Evolutionary conservation across 30 jellyfish, hydroid and myxozoan species (phyloP).

Genomic region (Clytia hemisphaerica): DNA sequence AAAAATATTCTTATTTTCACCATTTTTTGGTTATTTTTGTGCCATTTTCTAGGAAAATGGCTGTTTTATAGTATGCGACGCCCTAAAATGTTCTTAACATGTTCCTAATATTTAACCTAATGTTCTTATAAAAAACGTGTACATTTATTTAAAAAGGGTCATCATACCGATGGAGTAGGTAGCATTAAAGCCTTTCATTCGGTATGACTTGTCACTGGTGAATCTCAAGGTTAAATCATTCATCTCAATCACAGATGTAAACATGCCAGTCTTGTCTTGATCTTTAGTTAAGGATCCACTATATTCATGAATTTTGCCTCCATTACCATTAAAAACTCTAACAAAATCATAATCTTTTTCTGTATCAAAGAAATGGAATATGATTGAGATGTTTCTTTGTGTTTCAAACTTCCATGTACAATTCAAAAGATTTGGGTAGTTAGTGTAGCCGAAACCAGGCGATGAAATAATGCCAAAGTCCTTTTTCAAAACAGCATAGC

Average conservation of each 20-base stretch:
- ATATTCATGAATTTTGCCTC: slow-evolving; percentile 16
- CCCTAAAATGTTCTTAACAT: too few species aligned
- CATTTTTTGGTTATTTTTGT: too few species aligned
- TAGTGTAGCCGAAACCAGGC: slow-evolving; percentile 73
- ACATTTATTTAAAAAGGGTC: too few species aligned
- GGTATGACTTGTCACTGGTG: slow-evolving; percentile 50
- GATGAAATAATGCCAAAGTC: slow-evolving; percentile 55
- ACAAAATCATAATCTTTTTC: slow-evolving; percentile 52
- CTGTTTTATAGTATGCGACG: too few species aligned
- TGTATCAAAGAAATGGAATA: slow-evolving; percentile 72
- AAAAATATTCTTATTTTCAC: too few species aligned
- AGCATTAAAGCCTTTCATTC: slow-evolving; percentile 50
- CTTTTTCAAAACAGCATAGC: slow-evolving; percentile 40
- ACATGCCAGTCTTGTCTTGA: not conserved
- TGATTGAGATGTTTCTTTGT: slow-evolving; percentile 31
- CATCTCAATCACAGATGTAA: slow-evolving; percentile 23
- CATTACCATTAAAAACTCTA: slow-evolving; percentile 18
- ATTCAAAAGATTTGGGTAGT: slow-evolving; percentile 40
- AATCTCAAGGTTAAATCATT: slow-evolving; percentile 7
- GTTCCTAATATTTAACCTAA: too few species aligned
- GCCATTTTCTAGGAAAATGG: too few species aligned
- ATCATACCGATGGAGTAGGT: slow-evolving; percentile 80
- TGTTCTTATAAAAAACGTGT: too few species aligned
- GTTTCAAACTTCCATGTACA: slow-evolving; percentile 67
- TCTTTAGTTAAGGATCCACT: slow-evolving; percentile 45